Evolutionary conservation across 2,113 vertebrate species (phyloP).

Genomic region (Oreotragus oreotragus): DNA sequence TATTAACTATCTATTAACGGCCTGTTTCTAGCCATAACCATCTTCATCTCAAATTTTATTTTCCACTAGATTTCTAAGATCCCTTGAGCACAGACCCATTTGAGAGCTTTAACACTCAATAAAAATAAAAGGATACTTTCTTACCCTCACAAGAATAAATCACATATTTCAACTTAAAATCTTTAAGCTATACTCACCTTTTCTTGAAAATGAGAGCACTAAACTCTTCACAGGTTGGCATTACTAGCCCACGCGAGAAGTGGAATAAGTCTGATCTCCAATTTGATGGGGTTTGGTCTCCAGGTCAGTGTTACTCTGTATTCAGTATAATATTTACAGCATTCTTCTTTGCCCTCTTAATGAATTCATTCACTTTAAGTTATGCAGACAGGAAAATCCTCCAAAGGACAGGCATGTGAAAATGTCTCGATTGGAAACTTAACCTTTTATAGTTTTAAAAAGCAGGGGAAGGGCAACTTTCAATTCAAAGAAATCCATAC

Average conservation of each 20-base stretch:
- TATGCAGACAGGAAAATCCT: not conserved
- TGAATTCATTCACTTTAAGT: not conserved
- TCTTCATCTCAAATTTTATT: not conserved
- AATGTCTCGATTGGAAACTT: not conserved
- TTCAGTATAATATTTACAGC: not conserved
- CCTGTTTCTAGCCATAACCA: not conserved
- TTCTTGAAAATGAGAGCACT: not conserved
- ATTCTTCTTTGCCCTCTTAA: not conserved
- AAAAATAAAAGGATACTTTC: not conserved
- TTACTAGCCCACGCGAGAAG: rapidly evolving
- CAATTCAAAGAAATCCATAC: not conserved
- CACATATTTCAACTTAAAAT: not conserved
- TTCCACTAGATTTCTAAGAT: not conserved
- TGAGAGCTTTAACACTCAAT: not conserved
- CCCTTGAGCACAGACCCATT: not conserved
- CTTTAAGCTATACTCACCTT: not conserved
- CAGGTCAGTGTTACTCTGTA: not conserved
- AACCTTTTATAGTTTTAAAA: not conserved
- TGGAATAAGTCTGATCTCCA: not conserved
- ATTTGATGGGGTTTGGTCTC: not conserved
- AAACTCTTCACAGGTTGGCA: not conserved
- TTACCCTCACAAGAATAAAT: not conserved
- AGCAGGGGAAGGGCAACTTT: not conserved
- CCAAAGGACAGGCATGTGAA: not conserved
- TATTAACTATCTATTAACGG: no score